These are phyloP conservation scores for Pangasianodon gigas DNA, from an alignment of 2,113 vertebrate genomes.

Conservation along the genomic window DNA sequence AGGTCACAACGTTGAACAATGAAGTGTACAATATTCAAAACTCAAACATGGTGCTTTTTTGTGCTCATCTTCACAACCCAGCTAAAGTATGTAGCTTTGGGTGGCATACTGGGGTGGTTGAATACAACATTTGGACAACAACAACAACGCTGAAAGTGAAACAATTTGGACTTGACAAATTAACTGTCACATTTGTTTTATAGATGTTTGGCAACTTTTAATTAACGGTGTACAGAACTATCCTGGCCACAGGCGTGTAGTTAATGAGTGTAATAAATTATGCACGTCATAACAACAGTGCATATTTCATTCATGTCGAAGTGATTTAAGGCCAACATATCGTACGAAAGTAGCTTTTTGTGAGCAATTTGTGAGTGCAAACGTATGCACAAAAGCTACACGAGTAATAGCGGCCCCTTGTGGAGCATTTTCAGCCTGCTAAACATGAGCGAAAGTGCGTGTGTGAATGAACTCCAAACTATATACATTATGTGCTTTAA, in stretches of 20 bases:
- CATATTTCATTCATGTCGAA: not conserved
- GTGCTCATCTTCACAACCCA: not conserved
- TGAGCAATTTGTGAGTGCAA: no score
- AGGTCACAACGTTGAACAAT: not conserved
- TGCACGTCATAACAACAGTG: no score
- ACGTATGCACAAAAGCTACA: no score
- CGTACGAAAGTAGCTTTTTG: not conserved
- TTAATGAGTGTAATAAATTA: not conserved
- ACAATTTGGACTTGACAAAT: not conserved
- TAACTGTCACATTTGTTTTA: not conserved
- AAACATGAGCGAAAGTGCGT: no score
- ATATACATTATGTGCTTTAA: no score
- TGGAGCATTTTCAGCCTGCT: no score
- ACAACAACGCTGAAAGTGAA: not conserved
- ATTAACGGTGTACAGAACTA: not conserved
- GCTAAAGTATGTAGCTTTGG: not conserved
- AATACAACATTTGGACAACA: not conserved
- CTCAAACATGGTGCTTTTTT: slow-evolving; percentile 10
- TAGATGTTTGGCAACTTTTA: not conserved
- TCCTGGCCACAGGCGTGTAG: not conserved
- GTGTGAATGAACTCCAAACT: no score
- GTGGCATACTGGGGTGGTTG: not conserved
- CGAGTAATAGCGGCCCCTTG: no score
- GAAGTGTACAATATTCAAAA: not conserved
- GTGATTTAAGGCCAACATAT: not conserved